Conservation (phyloP, 2,888 invertebrate species). For the Drosophila rubida region DNA sequence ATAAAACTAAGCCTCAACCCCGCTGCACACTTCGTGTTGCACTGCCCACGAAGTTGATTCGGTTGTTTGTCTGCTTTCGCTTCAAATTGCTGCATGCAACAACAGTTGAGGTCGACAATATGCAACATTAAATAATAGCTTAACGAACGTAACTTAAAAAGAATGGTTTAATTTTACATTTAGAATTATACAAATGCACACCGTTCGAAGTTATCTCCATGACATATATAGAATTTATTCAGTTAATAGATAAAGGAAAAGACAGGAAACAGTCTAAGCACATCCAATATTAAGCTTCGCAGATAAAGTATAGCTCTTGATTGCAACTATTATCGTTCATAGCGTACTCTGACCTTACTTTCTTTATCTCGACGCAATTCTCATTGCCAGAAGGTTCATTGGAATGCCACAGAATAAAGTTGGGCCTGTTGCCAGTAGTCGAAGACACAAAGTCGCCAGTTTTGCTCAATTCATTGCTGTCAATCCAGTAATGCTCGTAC, state of each 20-base stretch:
- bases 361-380: neutral
- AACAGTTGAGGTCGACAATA: neutral
- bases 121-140: no score
- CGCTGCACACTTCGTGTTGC: neutral
- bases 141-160: no score
- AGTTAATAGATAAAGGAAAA: no score
- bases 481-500: neutral
- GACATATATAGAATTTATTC: no score
- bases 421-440: neutral
- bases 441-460: neutral
- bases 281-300: neutral
- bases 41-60: slow-evolving; percentile 26
- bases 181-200: no score
- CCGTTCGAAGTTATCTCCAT: no score
- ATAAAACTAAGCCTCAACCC: slow-evolving; percentile 60
- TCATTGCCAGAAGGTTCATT: neutral
- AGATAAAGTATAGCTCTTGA: neutral
- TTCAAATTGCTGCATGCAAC: slow-evolving; percentile 7
- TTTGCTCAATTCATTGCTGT: neutral
- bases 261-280: no score
- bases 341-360: neutral
- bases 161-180: no score
- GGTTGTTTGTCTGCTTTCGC: slow-evolving; percentile 24
- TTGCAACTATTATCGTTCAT: neutral
- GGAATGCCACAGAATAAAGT: neutral